phyloP scores from a whole-genome alignment of 1,140 invertebrate genomes.

The Drosophila equinoxialis region DNA sequence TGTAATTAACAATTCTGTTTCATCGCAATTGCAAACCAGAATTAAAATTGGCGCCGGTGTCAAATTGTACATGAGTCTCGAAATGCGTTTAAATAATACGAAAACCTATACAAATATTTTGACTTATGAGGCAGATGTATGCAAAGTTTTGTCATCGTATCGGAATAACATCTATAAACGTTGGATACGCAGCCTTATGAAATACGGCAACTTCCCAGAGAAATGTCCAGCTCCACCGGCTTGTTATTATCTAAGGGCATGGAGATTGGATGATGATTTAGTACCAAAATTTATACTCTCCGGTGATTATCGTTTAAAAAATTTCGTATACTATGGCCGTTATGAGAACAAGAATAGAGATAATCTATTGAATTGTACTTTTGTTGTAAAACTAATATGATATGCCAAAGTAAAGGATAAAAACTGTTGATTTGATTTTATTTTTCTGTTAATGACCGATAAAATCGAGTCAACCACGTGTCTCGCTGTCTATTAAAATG shows the following conservation, averaged over 20 bases:
- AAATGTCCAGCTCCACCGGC: conserved; percentile 42
- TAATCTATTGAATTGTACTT: background rate
- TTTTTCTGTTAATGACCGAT: too few relatives aligned
- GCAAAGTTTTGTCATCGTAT: conserved; percentile 33
- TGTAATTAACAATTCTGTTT: conserved; percentile 22
- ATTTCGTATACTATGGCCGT: conserved; percentile 32
- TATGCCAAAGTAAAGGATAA: too few relatives aligned
- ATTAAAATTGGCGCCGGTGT: conserved; percentile 29
- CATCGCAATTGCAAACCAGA: conserved; percentile 31
- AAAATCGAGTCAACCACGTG: background rate
- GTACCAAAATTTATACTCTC: conserved; percentile 48
- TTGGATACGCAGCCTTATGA: conserved; percentile 39
- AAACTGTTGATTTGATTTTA: too few relatives aligned
- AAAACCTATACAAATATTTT: conserved; percentile 50
- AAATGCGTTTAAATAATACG: conserved; percentile 36
- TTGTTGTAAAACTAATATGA: background rate
- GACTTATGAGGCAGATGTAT: conserved; percentile 47
- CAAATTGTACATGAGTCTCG: conserved; percentile 36
- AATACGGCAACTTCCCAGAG: conserved; percentile 48
- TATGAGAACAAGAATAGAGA: conserved; percentile 3
- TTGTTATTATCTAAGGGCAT: conserved; percentile 50
- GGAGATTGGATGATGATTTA: conserved; percentile 27
- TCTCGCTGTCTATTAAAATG: background rate
- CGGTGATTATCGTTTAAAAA: conserved; percentile 47
- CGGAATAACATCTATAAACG: conserved; percentile 48